A percentile compares a stretch with the other conserved stretches of the same genome.
Conservation (phyloP, 2,797 vertebrate genomes). For the Dendrocincla tyrannina region DNA sequence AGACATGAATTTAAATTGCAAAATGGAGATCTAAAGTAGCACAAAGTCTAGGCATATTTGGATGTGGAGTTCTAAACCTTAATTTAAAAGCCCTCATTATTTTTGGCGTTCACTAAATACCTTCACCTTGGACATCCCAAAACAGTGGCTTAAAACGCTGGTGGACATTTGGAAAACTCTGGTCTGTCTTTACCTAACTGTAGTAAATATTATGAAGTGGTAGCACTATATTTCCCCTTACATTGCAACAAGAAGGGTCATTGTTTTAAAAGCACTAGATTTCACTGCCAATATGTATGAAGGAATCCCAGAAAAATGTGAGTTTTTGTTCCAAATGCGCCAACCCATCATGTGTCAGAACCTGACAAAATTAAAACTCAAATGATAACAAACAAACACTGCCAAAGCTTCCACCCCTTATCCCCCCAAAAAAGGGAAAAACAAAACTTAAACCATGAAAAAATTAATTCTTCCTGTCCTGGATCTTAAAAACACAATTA, state of each 20-base stretch:
- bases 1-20: conserved; percentile 29
- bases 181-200: conserved; percentile 35
- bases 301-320: not conserved
- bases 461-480: not conserved
- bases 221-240: conserved; percentile 23
- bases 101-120: conserved; percentile 31
- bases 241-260: not conserved
- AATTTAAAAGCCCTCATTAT: conserved; percentile 30
- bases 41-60: conserved; percentile 15
- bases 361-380: not conserved
- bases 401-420: not conserved
- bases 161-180: conserved; percentile 24
- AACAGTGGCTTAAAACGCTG: conserved; percentile 9
- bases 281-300: not conserved
- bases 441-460: not conserved
- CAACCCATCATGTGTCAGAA: not conserved
- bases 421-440: not conserved
- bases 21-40: conserved; percentile 23
- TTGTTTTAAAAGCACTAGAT: conserved; percentile 7
- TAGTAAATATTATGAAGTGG: conserved; percentile 34
- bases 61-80: not conserved
- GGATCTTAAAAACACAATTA: not conserved
- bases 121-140: not conserved
- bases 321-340: not conserved
- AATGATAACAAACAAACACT: not conserved